Evolutionary conservation across 2,113 vertebrate genomes (phyloP), one percentile per base, ranked within the genome.

Genomic region (Neolamprologus sp.): DNA sequence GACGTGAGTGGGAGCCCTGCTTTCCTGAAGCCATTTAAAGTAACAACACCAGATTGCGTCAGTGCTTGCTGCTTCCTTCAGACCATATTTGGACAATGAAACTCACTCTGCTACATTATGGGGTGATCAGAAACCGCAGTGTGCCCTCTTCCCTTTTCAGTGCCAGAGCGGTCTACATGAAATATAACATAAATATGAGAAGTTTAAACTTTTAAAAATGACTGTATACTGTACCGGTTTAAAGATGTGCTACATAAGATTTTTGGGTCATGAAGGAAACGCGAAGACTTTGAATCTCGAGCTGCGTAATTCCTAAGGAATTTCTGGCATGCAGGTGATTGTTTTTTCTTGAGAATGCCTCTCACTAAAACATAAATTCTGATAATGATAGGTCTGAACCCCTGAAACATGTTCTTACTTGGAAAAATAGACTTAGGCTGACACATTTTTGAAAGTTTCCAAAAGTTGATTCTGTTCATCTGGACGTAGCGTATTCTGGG

Each of bases 21-120:
- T 89, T 94, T 95, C 94, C 93, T 93, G 93, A 35, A 86, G 88
- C 92, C 92, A 92, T 93, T 91, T 94, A 93, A 94, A 95, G 92
- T 42, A 83, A 85, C 89, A 94, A 80, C 26, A 57, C 42, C 2
- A 42, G 51, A 53, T 86, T 87, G 87, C 90, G 47, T 91, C 87
- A 92, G 81, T 35, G 80, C 33, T 17, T 7, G 65, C 54, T 13
- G 45, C 92, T 94, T 95, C 92, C 94, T 3, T 49, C 4, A 47
- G 90, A 31, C 93, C 94, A 93, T 94, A 93, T 94, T 82, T 89
- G 93, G 94, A 51, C 88, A 93, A 40, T 49, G 65, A 85, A 65
- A 87, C 86, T 51, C 47, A 21, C 60, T 63, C 21, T 21, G 19
- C 2, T 35, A 55, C 40, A 17, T 16, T 37, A 42, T 45, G 35